Evolutionary conservation across 2,797 vertebrate species (phyloP).

Genomic region (Sandelia bainsii): DNA sequence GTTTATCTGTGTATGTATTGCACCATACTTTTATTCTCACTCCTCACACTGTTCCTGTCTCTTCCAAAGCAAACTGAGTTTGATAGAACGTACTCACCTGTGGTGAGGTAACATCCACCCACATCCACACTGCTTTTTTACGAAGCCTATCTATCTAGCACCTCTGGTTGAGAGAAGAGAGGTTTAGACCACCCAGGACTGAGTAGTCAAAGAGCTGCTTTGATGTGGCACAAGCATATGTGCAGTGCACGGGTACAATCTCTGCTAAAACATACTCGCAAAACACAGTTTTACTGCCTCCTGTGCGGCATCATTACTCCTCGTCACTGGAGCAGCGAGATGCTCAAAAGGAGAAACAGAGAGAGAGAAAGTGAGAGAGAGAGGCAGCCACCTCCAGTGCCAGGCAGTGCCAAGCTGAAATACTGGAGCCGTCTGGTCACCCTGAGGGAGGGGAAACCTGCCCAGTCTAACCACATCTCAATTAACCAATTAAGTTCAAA

Average conservation of each 20-base stretch:
- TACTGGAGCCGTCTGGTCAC: constrained; percentile 75
- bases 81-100: constrained; percentile 62
- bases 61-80: constrained; percentile 73
- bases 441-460: constrained; percentile 76
- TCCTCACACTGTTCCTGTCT: constrained; percentile 52
- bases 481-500: constrained; percentile 83
- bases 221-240: constrained; percentile 83
- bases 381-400: constrained; percentile 72
- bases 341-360: constrained; percentile 52
- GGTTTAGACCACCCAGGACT: constrained; percentile 82
- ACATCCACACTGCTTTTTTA: constrained; percentile 64
- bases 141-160: constrained; percentile 59
- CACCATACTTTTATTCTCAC: constrained; percentile 60
- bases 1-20: constrained; percentile 57
- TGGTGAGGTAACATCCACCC: constrained; percentile 74
- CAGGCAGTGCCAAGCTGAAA: constrained; percentile 74
- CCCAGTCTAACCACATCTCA: constrained; percentile 79
- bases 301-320: constrained; percentile 75
- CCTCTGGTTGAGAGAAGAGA: constrained; percentile 63
- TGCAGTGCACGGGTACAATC: constrained; percentile 74
- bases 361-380: constrained; percentile 38
- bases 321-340: constrained; percentile 70
- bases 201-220: constrained; percentile 72
- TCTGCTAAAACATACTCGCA: constrained; percentile 76
- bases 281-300: constrained; percentile 80